Evolutionary conservation across 2,797 vertebrate species (phyloP).

Genomic region (Molossus molossus): DNA sequence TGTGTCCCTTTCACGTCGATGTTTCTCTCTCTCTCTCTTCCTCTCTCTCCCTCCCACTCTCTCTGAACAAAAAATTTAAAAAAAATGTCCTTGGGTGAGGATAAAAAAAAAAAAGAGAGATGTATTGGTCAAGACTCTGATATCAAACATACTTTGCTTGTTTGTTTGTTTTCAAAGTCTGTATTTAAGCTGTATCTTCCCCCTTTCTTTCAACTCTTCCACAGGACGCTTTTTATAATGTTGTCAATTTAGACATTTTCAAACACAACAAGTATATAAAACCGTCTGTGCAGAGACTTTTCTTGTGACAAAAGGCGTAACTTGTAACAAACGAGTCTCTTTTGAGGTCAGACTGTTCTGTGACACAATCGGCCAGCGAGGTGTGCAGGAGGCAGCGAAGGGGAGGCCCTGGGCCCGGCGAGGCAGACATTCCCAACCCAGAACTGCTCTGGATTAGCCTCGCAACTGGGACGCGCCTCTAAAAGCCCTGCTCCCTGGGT

Average conservation of each 20-base stretch:
- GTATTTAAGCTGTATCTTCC: neutral
- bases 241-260: constrained; percentile 47
- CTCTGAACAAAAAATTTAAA: no score
- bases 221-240: neutral
- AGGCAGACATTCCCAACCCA: neutral
- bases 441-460: neutral
- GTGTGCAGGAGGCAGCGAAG: neutral
- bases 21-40: no score
- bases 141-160: neutral
- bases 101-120: neutral
- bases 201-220: neutral
- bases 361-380: neutral
- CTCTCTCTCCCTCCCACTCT: no score
- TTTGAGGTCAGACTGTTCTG: neutral
- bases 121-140: neutral
- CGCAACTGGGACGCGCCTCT: neutral
- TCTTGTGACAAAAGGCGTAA: neutral
- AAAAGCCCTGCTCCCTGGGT: neutral
- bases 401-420: neutral
- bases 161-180: constrained; percentile 1
- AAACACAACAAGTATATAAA: neutral
- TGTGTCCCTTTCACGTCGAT: no score
- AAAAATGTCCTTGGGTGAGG: no score
- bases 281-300: neutral
- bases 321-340: neutral